Base-by-base conservation (phyloP, 2,113 vertebrate species). In the Piliocolobus tephrosceles region DNA sequence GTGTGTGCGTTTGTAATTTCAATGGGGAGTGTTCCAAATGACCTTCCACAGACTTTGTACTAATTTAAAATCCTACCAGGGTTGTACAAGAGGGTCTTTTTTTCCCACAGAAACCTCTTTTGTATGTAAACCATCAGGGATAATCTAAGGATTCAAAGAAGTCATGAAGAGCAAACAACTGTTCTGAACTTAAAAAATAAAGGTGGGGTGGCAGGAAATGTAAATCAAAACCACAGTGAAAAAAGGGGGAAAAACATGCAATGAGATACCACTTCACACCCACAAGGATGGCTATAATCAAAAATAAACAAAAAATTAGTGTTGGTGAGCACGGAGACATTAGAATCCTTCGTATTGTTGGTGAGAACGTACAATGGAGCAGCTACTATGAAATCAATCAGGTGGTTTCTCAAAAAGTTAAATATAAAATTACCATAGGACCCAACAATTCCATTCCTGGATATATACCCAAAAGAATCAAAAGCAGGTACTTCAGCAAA, bases 21-120 rank as follows among this genome's bases (percentile, higher is more conserved):
- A 17, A 8, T 30, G 68, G 17, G 6, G 40, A 79, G 16, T 30
- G 18, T 79, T 75, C 81, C 66, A 64, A 73, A 70, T 61, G 85
- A 40, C 85, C 45, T 85, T 96, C 50, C 13, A 16, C 6, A 18
- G 35, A 61, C n/a, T 79, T 57, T 38, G n/a, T 55, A 68, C 78
- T 52, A 47, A 97, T 81, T 96, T 68, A 91, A 95, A 95, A 91
- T 70, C 45, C 83, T 43, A 64, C 78, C 23, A 27, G 6, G 79
- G 47, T 38, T n/a, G 27, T 52, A 38, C 1, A 0, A 20, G 40
- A 20, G 1, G 10, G 61, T 35, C 61, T 64, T 4, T 50, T 35
- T 45, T n/a, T 58, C 45, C 66, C 10, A 3, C n/a, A 20, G 30
- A 84, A 73, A 40, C 47, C 70, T 50, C 61, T 27, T 83, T 78